Percentiles rank a stretch among this genome's conserved stretches.
phyloP scores from a whole-genome alignment of 2,797 vertebrate species.

The Eremophila alpestris region DNA sequence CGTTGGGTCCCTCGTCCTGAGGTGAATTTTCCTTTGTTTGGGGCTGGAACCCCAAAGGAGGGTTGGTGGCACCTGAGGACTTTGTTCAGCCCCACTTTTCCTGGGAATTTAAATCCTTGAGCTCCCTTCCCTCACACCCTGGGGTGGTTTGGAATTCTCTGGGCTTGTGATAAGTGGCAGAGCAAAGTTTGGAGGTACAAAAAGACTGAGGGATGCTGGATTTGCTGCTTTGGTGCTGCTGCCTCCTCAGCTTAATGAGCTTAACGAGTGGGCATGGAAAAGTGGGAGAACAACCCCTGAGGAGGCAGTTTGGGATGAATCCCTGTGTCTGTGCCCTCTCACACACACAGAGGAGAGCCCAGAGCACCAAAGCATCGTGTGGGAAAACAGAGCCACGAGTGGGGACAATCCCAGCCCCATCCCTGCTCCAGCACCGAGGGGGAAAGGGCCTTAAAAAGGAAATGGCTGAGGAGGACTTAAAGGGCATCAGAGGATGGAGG shows the following conservation, averaged over 20 bases:
- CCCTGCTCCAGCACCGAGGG: neutral
- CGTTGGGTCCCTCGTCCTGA: accelerated
- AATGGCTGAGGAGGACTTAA: neutral
- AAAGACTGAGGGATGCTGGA: neutral
- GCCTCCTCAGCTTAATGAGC: neutral
- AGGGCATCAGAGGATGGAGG: neutral
- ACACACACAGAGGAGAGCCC: accelerated
- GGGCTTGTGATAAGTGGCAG: neutral
- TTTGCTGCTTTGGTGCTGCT: neutral
- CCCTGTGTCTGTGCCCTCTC: accelerated
- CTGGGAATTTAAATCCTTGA: neutral
- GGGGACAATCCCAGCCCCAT: neutral
- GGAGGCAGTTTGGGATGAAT: neutral
- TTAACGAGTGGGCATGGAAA: accelerated
- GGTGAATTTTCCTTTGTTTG: neutral
- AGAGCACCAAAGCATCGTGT: accelerated
- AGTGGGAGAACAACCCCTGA: neutral
- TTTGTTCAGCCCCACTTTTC: accelerated
- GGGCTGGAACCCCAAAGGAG: neutral
- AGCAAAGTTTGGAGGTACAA: neutral
- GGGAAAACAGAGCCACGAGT: accelerated
- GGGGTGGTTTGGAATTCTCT: accelerated
- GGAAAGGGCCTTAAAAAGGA: neutral
- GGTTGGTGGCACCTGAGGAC: accelerated
- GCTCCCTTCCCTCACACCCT: accelerated